Conservation (phyloP, 2,113 vertebrate species). For the Gobiocypris rarus region DNA sequence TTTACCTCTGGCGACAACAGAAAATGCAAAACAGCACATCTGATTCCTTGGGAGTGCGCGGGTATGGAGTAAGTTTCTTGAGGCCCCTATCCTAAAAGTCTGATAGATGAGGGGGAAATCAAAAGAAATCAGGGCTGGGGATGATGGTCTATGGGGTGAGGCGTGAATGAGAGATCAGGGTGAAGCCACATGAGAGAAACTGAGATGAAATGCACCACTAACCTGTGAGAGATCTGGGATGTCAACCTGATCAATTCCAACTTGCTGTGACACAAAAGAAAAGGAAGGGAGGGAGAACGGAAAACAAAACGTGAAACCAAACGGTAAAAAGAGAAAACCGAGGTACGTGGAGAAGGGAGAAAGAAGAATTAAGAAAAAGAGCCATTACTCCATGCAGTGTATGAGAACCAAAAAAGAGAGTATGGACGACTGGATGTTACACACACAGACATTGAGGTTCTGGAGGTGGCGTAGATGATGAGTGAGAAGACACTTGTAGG, state of each 20-base stretch:
- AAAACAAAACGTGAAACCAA: slow-evolving; percentile 60
- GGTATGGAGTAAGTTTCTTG: slow-evolving; percentile 60
- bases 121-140: slow-evolving; percentile 50
- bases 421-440: slow-evolving; percentile 54
- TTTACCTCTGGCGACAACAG: slow-evolving; percentile 62
- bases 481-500: slow-evolving; percentile 65
- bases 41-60: slow-evolving; percentile 57
- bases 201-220: slow-evolving; percentile 73
- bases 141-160: slow-evolving; percentile 60
- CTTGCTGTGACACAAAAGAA: slow-evolving; percentile 81
- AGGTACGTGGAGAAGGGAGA: slow-evolving; percentile 57
- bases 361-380: slow-evolving; percentile 62
- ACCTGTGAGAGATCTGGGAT: slow-evolving; percentile 87
- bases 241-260: slow-evolving; percentile 84
- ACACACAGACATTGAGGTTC: slow-evolving; percentile 51
- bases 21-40: slow-evolving; percentile 63
- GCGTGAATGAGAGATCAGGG: slow-evolving; percentile 56
- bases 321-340: slow-evolving; percentile 52
- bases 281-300: slow-evolving; percentile 57
- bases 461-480: slow-evolving; percentile 47
- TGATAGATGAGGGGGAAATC: slow-evolving; percentile 52
- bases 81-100: slow-evolving; percentile 61
- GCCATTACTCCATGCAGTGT: slow-evolving; percentile 66
- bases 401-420: slow-evolving; percentile 55
- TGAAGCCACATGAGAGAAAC: slow-evolving; percentile 65